Evolutionary conservation across 2,113 vertebrate species (phyloP), one percentile per base, ranked within the genome.

Genomic region (Sceloporus undulatus): DNA sequence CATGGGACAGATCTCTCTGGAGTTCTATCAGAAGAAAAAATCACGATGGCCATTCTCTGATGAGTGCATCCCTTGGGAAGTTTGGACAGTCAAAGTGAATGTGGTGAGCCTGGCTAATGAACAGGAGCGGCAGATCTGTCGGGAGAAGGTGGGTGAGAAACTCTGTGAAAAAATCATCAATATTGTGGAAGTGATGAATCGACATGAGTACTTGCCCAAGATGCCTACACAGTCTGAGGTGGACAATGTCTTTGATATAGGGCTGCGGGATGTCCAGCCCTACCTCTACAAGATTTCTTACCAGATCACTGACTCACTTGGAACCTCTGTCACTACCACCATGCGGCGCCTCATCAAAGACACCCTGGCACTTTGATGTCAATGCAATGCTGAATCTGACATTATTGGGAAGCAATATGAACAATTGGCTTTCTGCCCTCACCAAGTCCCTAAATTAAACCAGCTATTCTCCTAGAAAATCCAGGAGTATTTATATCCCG

Each of bases 1-100:
- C 5, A 97, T 99, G 93, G 99, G 99, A 0, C 98, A 99, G 88
- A 98, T 99, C 93, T 99, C 99, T 1, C 89, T 99, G 95, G 99
- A 99, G 94, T 99, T 99, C 94, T 99, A 98, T 94, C 99, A 99
- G 98, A 99, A 99, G 96, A 99, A 99, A 94, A 99, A 99, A 76
- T 99, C 99, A 0, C 98, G 99, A 6, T 99, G 99, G 99, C 99
- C 98, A 0, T 99, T 99, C 93, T 98, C 99, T 0, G 99, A 99
- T 0, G 99, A 99, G 93, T 99, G 99, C 85, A 99, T 99, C 89
- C 99, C 98, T 0, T 99, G 99, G 99, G 99, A 99, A 90, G 98
- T 99, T 70, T 99, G 99, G 99, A 99, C 98, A 48, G 98, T 99
- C 94, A 99, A 99, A 95, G 98, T 99, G 88, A 99, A 99, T 0